phyloP scores from a whole-genome alignment of 2,888 invertebrate species.

The Charanyca ferruginea region DNA sequence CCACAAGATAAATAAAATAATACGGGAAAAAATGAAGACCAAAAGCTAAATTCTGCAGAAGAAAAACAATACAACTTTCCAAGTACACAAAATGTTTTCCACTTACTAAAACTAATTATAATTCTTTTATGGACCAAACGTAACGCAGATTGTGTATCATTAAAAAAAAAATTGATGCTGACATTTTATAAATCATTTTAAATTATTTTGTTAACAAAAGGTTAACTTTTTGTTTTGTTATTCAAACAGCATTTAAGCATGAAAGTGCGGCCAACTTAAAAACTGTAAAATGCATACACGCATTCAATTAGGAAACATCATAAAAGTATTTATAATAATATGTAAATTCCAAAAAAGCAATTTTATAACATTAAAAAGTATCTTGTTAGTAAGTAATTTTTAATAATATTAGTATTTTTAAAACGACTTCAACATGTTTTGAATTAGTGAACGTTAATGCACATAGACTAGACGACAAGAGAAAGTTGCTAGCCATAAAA shows the following conservation, averaged over 20 bases:
- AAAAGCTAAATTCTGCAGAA: constrained; percentile 62
- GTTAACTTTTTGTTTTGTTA: constrained; percentile 53
- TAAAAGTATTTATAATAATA: constrained; percentile 42
- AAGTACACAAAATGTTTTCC: constrained; percentile 59
- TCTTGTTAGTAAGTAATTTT: no score
- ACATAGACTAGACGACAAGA: constrained; percentile 62
- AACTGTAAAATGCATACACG: constrained; percentile 65
- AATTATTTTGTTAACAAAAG: constrained; percentile 59
- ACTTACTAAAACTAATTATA: constrained; percentile 65
- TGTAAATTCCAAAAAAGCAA: constrained; percentile 53
- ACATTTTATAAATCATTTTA: constrained; percentile 40
- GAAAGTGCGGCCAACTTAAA: constrained; percentile 50
- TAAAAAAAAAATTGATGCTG: constrained; percentile 37
- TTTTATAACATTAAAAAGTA: constrained; percentile 52
- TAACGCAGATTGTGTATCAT: constrained; percentile 47
- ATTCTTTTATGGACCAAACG: constrained; percentile 73
- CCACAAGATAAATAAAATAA: constrained; percentile 54
- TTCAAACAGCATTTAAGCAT: constrained; percentile 56
- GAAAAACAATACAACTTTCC: constrained; percentile 62
- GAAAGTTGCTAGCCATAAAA: constrained; percentile 65
- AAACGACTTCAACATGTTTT: no score
- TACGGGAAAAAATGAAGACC: constrained; percentile 55
- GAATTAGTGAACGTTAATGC: constrained; percentile 63
- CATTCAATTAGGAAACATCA: constrained; percentile 54
- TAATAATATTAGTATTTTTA: no score